Percentiles rank a stretch among this genome's conserved stretches.
Conservation (phyloP, 2,888 invertebrate species). For the Drosophila paramelanica region DNA sequence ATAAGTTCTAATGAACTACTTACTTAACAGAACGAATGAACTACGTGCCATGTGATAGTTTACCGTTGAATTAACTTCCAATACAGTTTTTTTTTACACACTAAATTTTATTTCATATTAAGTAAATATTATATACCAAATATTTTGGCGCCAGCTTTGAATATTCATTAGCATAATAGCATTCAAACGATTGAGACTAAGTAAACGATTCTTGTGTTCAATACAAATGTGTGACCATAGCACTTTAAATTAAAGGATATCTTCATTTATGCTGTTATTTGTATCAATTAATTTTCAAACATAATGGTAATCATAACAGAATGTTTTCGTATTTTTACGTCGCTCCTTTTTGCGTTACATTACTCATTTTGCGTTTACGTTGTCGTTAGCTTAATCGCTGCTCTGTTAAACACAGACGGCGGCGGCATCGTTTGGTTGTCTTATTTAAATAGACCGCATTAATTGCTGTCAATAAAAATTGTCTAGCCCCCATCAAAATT, state of each 20-base stretch:
- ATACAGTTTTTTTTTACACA: too few relatives aligned
- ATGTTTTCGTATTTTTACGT: background rate
- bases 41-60: too few relatives aligned
- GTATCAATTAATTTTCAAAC: background rate
- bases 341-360: constrained; percentile 10
- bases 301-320: background rate
- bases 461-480: constrained; percentile 30
- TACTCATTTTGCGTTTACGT: constrained; percentile 18
- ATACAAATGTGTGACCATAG: too few relatives aligned
- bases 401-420: constrained; percentile 30
- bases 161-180: too few relatives aligned
- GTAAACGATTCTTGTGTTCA: too few relatives aligned
- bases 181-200: too few relatives aligned
- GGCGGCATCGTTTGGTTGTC: constrained; percentile 39
- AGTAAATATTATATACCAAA: too few relatives aligned
- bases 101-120: too few relatives aligned
- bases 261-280: background rate
- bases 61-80: too few relatives aligned
- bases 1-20: background rate
- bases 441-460: constrained; percentile 49
- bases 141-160: too few relatives aligned
- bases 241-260: too few relatives aligned
- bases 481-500: constrained; percentile 23
- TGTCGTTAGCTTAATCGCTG: background rate
- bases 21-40: background rate